phyloP scores from a whole-genome alignment of 2,797 vertebrate species.

The Syndactyla subalaris region DNA sequence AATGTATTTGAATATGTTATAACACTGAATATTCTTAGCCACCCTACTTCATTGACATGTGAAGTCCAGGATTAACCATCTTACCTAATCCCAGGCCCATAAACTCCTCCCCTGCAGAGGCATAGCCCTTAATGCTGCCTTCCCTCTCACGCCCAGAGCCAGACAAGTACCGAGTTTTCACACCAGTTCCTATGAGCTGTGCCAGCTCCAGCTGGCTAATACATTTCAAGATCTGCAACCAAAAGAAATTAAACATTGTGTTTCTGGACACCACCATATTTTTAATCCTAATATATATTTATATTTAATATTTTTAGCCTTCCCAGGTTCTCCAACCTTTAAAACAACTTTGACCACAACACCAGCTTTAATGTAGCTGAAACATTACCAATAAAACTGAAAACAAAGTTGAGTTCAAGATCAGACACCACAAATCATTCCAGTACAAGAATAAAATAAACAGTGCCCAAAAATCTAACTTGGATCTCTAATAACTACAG shows the following conservation, averaged over 20 bases:
- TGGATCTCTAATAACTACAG: not conserved
- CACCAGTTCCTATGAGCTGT: slow-evolving; percentile 93
- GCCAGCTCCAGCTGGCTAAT: slow-evolving; percentile 97
- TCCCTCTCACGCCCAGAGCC: slow-evolving; percentile 90
- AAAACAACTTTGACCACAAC: not conserved
- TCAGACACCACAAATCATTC: not conserved
- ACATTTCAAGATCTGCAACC: slow-evolving; percentile 89
- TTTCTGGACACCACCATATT: not conserved
- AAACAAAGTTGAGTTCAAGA: not conserved
- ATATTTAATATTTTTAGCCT: not conserved
- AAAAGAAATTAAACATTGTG: not conserved
- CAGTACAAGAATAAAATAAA: not conserved
- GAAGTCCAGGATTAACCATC: not conserved
- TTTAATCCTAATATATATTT: not conserved
- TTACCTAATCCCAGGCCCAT: slow-evolving; percentile 93
- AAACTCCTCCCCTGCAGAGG: slow-evolving; percentile 90
- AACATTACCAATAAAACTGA: not conserved
- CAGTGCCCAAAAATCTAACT: not conserved
- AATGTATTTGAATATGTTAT: not conserved
- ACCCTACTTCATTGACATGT: not conserved
- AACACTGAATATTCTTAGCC: not conserved
- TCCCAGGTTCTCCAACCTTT: not conserved
- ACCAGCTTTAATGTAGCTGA: not conserved
- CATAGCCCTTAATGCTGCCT: slow-evolving; percentile 84
- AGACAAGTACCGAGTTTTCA: slow-evolving; percentile 95